Base-by-base conservation (phyloP, 2,113 vertebrate genomes). In the Empidonax alnorum region DNA sequence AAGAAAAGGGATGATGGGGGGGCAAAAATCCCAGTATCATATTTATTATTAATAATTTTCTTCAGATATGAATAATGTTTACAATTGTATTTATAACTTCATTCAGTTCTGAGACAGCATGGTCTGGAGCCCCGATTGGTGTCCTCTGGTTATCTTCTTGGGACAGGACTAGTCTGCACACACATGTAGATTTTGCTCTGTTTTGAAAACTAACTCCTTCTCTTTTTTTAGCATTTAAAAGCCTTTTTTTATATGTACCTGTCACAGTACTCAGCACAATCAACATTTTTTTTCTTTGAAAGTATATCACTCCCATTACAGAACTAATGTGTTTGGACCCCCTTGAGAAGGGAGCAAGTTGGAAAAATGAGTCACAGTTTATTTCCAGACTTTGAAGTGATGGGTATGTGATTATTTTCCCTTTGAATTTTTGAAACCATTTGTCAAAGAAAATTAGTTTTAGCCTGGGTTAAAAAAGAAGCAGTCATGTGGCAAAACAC, bases 331-430 rank as follows among this genome's bases (percentile, higher is more conserved):
- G 25, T 72, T 68, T 90, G 53, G 59, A 53, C 28, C 15, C 39
- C 12, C 55, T 58, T 72, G 80, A 87, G 73, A 89, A 58, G 31
- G 63, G 23, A 58, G 10, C 21, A 33, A 17, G 42, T 89, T 90
- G 63, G 65, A 88, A 78, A 72, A 97, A 84, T 37, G 31, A 79
- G 59, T 90, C 79, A 85, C 35, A 55, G 44, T 76, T 80, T 87
- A 53, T 82, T 95, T 94, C 75, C 73, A 82, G 73, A 71, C 15
- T 58, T 76, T 72, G 77, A 84, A 88, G 63, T 69, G 55, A 80
- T 80, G 59, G 10, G 18, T 28, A 24, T 71, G 17, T 77, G 67
- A 35, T 27, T 89, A 68, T 79, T 39, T 41, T 9, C 7, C 72
- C 37, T 80, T 19, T 68, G n/a, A 82, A 44, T 86, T 67, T 78